Base-by-base conservation (phyloP, 2,888 invertebrate genomes). In the Aspidiotus rigidus region DNA sequence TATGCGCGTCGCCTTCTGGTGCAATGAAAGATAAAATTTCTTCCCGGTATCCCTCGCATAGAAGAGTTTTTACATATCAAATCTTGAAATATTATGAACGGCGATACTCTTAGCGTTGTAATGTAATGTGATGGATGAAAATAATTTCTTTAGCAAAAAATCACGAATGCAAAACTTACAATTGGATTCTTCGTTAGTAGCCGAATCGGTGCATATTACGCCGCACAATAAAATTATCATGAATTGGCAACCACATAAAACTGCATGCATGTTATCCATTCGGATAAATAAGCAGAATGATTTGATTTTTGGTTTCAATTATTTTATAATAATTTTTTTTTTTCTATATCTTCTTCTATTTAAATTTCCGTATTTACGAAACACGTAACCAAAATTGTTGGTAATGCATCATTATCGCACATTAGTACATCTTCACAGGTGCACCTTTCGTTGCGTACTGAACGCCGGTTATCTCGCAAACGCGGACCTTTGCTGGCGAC, bases 111-210 rank as follows among this genome's bases (percentile, higher is more conserved):
- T 28, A 5, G 5, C 28, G 28, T 28, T 28, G 28, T 28, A 5
- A 28, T 28, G 5, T 28, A 28, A 28, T 28, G 28, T 28, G 28
- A 28, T 5, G 28, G 28, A 28, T 28, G 28, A 28, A 28, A 28
- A 28, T 28, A 28, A 28, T 28, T 28, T 28, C 28, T 28, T 28
- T 28, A 28, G 28, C 28, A 28, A 28, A 3, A 28, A 28, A 28
- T 28, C 28, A 28, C 28, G 28, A 28, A 28, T 28, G 28, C 28
- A 28, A 28, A 28, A 28, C 28, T 64, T 64, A 64, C 64, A 64
- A 55, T 64, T 64, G 9, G 64, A 55, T 41, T 64, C 64, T n/a
- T 64, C 64, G 28, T 55, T 64, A 40, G 64, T 39, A 39, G 64
- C 64, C 55, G 62, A 49, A 53, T 53, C 39, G 7, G 62, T 28